phyloP scores from a whole-genome alignment of 1,140 invertebrate species.

The Drosophila auraria region DNA sequence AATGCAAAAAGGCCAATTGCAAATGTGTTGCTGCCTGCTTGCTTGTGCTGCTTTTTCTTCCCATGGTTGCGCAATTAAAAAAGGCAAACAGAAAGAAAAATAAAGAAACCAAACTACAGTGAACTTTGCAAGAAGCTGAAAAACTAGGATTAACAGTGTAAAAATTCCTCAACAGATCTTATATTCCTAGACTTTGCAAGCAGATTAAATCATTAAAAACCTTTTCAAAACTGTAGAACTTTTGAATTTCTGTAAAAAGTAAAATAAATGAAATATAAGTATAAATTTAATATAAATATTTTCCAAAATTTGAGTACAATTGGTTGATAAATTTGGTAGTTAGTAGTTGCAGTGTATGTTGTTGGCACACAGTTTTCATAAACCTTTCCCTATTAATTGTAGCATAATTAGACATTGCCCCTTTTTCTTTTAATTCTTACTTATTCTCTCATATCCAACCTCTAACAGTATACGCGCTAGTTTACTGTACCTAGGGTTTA shows the following conservation, averaged over 20 bases:
- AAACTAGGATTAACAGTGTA: too few species aligned
- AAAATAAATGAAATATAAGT: too few species aligned
- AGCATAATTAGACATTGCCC: too few species aligned
- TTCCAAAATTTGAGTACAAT: not conserved
- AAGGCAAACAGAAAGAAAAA: slow-evolving; percentile 43
- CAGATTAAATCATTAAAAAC: too few species aligned
- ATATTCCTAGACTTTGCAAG: too few species aligned
- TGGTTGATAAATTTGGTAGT: not conserved
- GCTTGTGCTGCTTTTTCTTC: slow-evolving; percentile 36
- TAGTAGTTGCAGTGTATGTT: not conserved
- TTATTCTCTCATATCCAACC: not conserved
- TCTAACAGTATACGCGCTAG: not conserved
- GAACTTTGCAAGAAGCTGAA: not conserved
- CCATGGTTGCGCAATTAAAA: slow-evolving; percentile 73
- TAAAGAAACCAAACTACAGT: not conserved
- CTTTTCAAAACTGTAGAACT: too few species aligned
- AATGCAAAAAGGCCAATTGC: slow-evolving; percentile 83
- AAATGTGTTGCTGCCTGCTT: slow-evolving; percentile 55
- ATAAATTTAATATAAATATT: too few species aligned
- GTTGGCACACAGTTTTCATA: too few species aligned
- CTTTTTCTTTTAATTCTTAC: not conserved
- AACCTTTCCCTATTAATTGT: too few species aligned
- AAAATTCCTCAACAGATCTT: not conserved
- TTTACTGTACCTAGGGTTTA: not conserved
- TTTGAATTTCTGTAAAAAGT: not conserved